Percentiles rank a stretch among this genome's conserved stretches.
These are phyloP conservation scores for Podarcis cretensis DNA, from an alignment of 2,113 vertebrate species.

Conservation along the genomic window DNA sequence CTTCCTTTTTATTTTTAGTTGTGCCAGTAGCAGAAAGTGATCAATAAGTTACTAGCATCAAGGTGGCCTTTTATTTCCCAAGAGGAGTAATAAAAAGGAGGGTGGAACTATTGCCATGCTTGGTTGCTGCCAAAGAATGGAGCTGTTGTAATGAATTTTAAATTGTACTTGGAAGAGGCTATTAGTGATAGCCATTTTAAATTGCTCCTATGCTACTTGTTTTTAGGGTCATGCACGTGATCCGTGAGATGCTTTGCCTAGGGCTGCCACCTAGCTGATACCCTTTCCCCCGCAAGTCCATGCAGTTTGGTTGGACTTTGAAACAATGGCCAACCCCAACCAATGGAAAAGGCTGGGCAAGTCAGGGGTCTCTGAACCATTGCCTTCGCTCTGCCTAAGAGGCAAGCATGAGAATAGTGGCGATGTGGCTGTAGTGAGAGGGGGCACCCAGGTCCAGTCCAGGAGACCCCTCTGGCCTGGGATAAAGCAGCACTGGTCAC, in stretches of 20 bases:
- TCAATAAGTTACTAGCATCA: conserved; percentile 62
- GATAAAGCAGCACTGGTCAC: neutral
- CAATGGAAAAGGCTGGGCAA: neutral
- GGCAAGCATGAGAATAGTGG: neutral
- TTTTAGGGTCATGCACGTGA: neutral
- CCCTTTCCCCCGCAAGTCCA: neutral
- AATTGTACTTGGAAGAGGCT: conserved; percentile 39
- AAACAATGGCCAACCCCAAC: neutral
- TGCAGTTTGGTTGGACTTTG: neutral
- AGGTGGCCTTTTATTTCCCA: conserved; percentile 62
- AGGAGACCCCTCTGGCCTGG: neutral
- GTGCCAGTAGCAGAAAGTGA: conserved; percentile 53
- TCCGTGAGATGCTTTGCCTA: neutral
- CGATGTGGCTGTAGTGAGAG: too few species aligned
- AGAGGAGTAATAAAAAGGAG: conserved; percentile 61
- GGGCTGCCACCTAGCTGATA: neutral
- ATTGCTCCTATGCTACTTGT: neutral
- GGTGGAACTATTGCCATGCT: conserved; percentile 54
- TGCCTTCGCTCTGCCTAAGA: neutral
- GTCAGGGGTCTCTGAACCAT: neutral
- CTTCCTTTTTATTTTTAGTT: conserved; percentile 69
- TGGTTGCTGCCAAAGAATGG: conserved; percentile 62
- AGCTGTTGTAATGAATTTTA: conserved; percentile 36
- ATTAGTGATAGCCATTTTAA: neutral
- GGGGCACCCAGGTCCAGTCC: neutral